Evolutionary conservation across 2,113 vertebrate genomes (phyloP), one percentile per base, ranked within the genome.

Genomic region (Varanus salvator): DNA sequence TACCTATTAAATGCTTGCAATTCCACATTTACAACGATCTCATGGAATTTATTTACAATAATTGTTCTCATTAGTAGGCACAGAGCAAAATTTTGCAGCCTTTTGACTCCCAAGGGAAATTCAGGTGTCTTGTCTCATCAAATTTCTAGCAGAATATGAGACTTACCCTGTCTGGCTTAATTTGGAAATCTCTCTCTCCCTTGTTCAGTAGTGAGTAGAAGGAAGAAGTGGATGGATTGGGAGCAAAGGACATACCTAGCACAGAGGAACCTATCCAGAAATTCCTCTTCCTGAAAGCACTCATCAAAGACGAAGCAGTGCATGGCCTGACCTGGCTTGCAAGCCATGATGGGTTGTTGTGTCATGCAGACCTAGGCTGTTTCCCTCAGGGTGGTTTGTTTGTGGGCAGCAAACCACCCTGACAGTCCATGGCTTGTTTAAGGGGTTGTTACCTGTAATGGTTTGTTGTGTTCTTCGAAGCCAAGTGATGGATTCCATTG

Each of bases 121-220:
- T 68, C 86, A 68, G 75, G 86, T 80, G 60, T 80, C 75, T 87
- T 87, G 44, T 66, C 75, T 87, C 77, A 80, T 87, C 86, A 87
- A 31, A 77, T 50, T 50, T 68, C 44, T 50, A 54, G 78, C 75
- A 87, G 9, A 75, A 68, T 68, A 38, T 29, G 31, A 87, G 29
- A 80, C 44, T 50, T 27, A 87, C 68, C 60, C 57, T 80, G 86
- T 34, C 17, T 50, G 48, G 44, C 60, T 76, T 78, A n/a, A 66
- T 80, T 87, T 87, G 86, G 14, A 23, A 87, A 25, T 3, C 12
- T 64, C 60, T 5, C 75, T 87, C 44, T 50, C 31, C 48, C 69
- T 74, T 54, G 50, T 85, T 74, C 29, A 44, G 64, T 15, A 78
- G 48, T 1, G 44, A 80, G 60, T 29, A 87, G 86, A 68, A 23